Evolutionary conservation across 2,888 invertebrate species (phyloP).

Genomic region (Dynastes tityus): DNA sequence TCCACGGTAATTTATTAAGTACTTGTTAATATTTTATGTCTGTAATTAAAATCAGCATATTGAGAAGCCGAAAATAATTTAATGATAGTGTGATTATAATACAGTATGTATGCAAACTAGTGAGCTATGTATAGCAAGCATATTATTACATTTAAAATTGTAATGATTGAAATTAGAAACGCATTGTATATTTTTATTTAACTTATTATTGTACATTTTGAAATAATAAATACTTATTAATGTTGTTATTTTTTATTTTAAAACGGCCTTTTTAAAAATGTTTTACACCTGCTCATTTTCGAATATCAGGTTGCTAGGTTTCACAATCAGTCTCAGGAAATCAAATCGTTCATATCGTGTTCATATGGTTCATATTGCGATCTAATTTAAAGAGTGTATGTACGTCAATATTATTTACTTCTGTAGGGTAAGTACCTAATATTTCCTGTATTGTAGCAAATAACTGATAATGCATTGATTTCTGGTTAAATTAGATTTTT

Average conservation of each 20-base stretch:
- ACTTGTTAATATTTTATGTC: neutral
- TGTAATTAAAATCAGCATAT: neutral
- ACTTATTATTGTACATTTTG: slow-evolving; percentile 46
- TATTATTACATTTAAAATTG: neutral
- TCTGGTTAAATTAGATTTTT: no score
- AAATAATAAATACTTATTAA: slow-evolving; percentile 41
- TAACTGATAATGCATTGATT: no score
- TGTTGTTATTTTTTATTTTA: slow-evolving; percentile 16
- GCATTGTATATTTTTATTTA: slow-evolving; percentile 45
- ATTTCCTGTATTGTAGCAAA: neutral
- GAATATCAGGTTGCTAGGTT: neutral
- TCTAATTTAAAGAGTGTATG: neutral
- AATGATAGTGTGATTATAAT: slow-evolving; percentile 16
- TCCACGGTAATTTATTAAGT: slow-evolving; percentile 31
- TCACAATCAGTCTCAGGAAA: neutral
- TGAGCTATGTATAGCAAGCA: neutral
- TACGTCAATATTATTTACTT: slow-evolving; percentile 8
- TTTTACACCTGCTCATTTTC: neutral
- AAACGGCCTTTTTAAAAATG: neutral
- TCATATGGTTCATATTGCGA: neutral
- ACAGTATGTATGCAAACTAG: slow-evolving; percentile 11
- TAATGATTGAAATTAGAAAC: slow-evolving; percentile 19
- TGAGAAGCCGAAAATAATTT: neutral
- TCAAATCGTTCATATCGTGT: neutral
- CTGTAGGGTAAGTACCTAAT: neutral